Evolutionary conservation across 2,888 invertebrate genomes (phyloP).

Genomic region (Harmothoe impar): DNA sequence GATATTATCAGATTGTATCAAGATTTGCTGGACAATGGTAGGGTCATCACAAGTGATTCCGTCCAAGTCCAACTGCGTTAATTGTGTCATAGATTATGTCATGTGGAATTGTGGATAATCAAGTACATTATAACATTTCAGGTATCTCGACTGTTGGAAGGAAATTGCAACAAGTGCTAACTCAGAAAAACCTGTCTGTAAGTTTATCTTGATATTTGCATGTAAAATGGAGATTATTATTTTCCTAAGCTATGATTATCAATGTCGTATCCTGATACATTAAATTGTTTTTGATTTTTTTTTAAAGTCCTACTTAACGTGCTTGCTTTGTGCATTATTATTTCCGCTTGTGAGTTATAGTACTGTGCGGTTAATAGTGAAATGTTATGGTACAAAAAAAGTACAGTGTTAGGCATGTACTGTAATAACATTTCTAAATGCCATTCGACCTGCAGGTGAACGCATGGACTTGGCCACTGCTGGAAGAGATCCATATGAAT

Average conservation of each 20-base stretch:
- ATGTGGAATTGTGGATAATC: background rate
- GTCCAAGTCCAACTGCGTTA: too few species aligned
- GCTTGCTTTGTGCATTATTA: background rate
- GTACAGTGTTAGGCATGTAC: too few species aligned
- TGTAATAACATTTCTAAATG: background rate
- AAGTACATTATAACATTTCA: constrained; percentile 66
- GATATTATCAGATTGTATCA: too few species aligned
- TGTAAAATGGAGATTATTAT: background rate
- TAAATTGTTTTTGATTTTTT: too few species aligned
- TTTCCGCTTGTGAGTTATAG: background rate
- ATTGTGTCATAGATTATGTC: background rate
- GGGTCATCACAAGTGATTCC: too few species aligned
- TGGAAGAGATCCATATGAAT: constrained; percentile 9
- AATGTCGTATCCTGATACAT: background rate
- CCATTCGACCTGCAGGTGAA: background rate
- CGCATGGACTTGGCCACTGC: background rate
- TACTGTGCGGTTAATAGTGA: background rate
- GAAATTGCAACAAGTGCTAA: constrained; percentile 80
- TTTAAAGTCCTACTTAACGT: background rate
- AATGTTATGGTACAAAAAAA: background rate
- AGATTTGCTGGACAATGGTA: too few species aligned
- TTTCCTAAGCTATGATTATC: background rate
- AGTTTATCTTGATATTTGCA: constrained; percentile 66
- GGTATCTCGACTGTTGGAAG: constrained; percentile 79
- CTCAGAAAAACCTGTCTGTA: constrained; percentile 78